Evolutionary conservation across 2,888 invertebrate genomes (phyloP), one percentile per base, ranked within the genome.

Genomic region (Ariolimax columbianus): DNA sequence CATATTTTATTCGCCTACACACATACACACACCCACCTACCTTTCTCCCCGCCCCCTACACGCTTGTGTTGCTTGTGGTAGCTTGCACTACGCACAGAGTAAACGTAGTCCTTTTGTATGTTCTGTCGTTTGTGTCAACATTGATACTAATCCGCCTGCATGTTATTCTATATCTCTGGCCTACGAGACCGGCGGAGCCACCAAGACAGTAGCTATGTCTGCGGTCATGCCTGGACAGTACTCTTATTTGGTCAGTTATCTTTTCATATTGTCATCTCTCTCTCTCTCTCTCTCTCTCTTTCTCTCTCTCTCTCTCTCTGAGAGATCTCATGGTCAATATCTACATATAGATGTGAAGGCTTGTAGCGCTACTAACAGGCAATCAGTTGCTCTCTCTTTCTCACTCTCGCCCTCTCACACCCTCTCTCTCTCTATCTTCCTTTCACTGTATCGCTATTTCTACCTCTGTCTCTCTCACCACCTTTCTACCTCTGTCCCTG

Each of bases 181-280:
- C 77, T 90, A 89, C 90, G 88, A 89, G 87, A 80, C 90, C 77
- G 88, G 88, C 83, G 81, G 85, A 79, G n/a, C n/a, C n/a, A n/a
- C n/a, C n/a, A 89, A 89, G 83, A 85, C 89, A 70, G 72, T 89
- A 83, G 89, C 90, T 70, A 88, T 89, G 81, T 88, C 90, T 70
- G 82, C 88, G 96, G 95, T 94, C 95, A 95, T 93, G 95, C 88
- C 91, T 77, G 92, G 92, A 90, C 91, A 91, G 87, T 91, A 90
- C 87, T 90, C 91, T 68, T 85, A 92, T 88, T 89, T 92, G 93
- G 93, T 93, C 91, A 92, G 93, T 93, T 86, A 68, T 17, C 23
- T 55, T 55, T 19, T 17, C 55, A 14, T 2, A 55, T 19, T 14
- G 14, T 55, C 23, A 23, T 17, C 23, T 55, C 19, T 55, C 17